Conservation (phyloP, 2,888 invertebrate species). For the Diarsia mendica region DNA sequence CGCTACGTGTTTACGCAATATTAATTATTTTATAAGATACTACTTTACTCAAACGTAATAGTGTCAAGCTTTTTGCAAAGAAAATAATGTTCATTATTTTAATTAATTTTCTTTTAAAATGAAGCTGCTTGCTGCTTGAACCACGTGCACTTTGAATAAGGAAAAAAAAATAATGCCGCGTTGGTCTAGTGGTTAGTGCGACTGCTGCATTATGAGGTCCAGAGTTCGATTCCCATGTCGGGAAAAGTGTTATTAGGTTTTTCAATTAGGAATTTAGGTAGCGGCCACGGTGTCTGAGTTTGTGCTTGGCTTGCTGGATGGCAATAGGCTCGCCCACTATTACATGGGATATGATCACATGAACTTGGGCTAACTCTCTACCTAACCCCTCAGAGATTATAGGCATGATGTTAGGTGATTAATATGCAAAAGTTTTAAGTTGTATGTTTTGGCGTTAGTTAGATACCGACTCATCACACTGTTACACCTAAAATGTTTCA, state of each 20-base stretch:
- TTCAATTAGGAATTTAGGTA: too few relatives aligned
- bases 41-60: constrained; percentile 6
- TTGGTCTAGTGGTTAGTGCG: too few relatives aligned
- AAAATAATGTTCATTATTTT: constrained; percentile 13
- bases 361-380: too few relatives aligned
- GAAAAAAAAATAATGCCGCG: background rate
- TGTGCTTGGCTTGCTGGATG: too few relatives aligned
- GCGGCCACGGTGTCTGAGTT: too few relatives aligned
- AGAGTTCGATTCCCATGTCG: too few relatives aligned
- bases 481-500: background rate
- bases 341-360: too few relatives aligned
- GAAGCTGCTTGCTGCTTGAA: background rate
- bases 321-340: too few relatives aligned
- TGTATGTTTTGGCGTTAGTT: background rate
- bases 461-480: background rate
- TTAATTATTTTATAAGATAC: constrained; percentile 7
- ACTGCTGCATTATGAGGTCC: too few relatives aligned
- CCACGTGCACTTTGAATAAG: constrained; percentile 11
- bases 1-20: background rate
- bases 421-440: background rate
- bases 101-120: constrained; percentile 15
- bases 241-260: too few relatives aligned
- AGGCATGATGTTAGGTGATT: too few relatives aligned
- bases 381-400: too few relatives aligned
- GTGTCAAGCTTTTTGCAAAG: background rate